Evolutionary conservation across 2,888 invertebrate genomes (phyloP), one percentile per base, ranked within the genome.

Genomic region (Acrocyrtus sp.): DNA sequence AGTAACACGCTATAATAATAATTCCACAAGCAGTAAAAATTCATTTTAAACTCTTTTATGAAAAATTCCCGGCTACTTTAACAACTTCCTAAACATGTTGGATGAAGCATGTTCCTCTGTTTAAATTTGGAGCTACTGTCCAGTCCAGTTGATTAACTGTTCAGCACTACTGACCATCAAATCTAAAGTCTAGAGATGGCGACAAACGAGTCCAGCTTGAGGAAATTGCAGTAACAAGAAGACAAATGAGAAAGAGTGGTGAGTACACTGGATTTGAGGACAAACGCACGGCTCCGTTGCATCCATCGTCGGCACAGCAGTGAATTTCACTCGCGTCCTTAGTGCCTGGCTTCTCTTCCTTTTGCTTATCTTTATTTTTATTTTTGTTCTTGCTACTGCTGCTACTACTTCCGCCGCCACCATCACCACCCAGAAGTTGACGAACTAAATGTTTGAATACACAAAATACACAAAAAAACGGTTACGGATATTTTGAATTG

Each of bases 241-340:
- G 15, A 29, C 19, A 60, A 58, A 34, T 58, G 53, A 70, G 57
- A n/a, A 72, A 1, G 22, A 72, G 72, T 39, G 58, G 54, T 4
- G 54, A 56, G 39, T 15, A 56, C 26, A 19, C 2, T 39, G 39
- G 17, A n/a, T n/a, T n/a, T 22, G 26, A 22, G 41, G 58, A 29
- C 34, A 63, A 45, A 12, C 65, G 34, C 17, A 50, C 12, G 27
- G 51, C 56, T 43, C 66, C 74, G 66, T 74, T 74, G 47, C 74
- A 74, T 50, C 57, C 65, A 56, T 70, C 70, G 21, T 61, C 61
- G 1, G 34, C 65, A 61, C 74, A 74, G 41, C 74, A 74, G 21
- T 70, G 43, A 22, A 70, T 48, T 51, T 50, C 62, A 10, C 15
- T 29, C 24, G 70, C 70, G 8, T 70, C 62, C 22, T 57, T 56